A percentile compares a stretch with the other conserved stretches of the same genome.
Evolutionary conservation across 2,888 invertebrate species (phyloP).

Genomic region (Apocheima hispidaria): DNA sequence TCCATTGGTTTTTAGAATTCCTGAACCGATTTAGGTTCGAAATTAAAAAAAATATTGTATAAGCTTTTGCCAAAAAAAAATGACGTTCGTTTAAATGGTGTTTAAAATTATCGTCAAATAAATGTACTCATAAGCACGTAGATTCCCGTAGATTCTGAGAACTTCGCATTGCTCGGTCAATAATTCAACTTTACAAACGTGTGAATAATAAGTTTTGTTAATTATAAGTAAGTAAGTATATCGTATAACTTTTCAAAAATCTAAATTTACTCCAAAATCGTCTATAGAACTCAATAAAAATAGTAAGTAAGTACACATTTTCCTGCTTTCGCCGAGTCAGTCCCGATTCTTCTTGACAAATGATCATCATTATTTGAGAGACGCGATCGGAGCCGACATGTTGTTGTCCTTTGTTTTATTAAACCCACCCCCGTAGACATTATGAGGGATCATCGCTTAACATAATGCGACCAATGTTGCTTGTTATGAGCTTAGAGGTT

Average conservation of each 20-base stretch:
- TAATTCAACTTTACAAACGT: too few relatives aligned
- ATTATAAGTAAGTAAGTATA: too few relatives aligned
- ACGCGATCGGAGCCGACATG: conserved; percentile 78
- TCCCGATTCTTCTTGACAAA: conserved; percentile 81
- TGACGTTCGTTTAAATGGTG: too few relatives aligned
- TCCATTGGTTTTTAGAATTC: too few relatives aligned
- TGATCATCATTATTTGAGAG: conserved; percentile 85
- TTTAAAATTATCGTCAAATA: too few relatives aligned
- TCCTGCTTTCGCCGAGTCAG: conserved; percentile 31
- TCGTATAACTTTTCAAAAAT: background rate
- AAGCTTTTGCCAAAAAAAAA: too few relatives aligned
- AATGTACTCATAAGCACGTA: too few relatives aligned
- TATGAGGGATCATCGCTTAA: conserved; percentile 65
- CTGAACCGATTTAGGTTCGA: too few relatives aligned
- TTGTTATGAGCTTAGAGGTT: conserved; percentile 56
- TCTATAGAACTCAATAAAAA: conserved; percentile 14
- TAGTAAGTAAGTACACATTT: conserved; percentile 12
- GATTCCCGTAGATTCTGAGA: too few relatives aligned
- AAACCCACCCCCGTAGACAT: conserved; percentile 68
- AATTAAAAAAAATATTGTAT: too few relatives aligned
- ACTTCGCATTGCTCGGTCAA: too few relatives aligned
- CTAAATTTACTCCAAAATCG: background rate
- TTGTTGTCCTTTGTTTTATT: conserved; percentile 85
- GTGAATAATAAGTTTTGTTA: background rate
- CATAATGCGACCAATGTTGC: conserved; percentile 56